Conservation (phyloP, 2,113 vertebrate genomes). For the Osmerus mordax region DNA sequence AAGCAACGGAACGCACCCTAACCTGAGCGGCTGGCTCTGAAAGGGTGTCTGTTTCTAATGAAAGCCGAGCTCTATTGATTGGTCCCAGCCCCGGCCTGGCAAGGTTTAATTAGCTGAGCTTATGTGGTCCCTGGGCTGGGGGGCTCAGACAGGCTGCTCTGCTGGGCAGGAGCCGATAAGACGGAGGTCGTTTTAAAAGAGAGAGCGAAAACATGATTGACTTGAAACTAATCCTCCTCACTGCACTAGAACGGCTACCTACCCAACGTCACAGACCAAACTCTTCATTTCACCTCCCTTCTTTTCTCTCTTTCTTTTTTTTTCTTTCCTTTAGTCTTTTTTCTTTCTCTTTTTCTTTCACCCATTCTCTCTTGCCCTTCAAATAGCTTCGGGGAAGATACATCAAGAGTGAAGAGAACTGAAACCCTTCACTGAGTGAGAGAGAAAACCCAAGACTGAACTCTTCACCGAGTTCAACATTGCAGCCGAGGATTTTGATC, state of each 20-base stretch:
- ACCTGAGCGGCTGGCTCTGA: constrained; percentile 23
- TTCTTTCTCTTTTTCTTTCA: background rate
- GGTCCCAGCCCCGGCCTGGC: constrained; percentile 12
- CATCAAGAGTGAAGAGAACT: no score
- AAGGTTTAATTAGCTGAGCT: constrained; percentile 60
- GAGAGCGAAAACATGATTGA: constrained; percentile 27
- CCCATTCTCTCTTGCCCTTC: background rate
- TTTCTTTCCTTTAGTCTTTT: background rate
- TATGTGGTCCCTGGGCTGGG: constrained; percentile 34
- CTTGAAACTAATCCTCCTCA: constrained; percentile 10
- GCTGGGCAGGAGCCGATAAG: constrained; percentile 43
- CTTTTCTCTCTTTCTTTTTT: background rate
- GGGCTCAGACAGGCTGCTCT: constrained; percentile 41
- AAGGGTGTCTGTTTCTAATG: constrained; percentile 26
- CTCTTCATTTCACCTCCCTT: background rate
- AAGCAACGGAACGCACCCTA: constrained; percentile 5
- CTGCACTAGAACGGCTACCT: background rate
- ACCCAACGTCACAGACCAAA: background rate
- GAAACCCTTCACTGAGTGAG: no score
- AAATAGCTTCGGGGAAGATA: no score
- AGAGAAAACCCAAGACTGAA: no score
- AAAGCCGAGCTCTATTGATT: constrained; percentile 48
- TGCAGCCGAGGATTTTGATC: no score
- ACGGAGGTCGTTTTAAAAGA: constrained; percentile 40
- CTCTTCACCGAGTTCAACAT: no score